Base-by-base conservation (phyloP, 1,140 invertebrate species). In the Asbolus verrucosus region DNA sequence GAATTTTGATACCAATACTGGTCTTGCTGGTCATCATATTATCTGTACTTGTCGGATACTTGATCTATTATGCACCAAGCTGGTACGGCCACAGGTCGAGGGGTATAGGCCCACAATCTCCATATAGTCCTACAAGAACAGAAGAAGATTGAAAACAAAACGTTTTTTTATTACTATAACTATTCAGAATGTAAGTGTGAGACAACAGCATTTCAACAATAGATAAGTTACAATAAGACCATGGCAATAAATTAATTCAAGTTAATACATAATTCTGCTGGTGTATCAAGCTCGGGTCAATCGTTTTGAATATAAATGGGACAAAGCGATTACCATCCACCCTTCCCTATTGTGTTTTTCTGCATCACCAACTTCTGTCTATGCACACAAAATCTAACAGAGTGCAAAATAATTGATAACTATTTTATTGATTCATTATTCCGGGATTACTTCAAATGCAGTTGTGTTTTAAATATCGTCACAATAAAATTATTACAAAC, bases 341-440 rank as follows among this genome's bases (percentile, higher is more conserved):
- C 71, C 73, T 70, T 73, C 65, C 69, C 71, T 65, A 75, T 75
- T 75, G 73, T 72, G 62, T 75, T 75, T 75, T 75, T 75, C 73
- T 73, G 73, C 73, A 38, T 65, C 63, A 67, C 39, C 69, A 46
- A 62, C 33, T 67, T 27, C 73, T 66, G 65, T 69, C 61, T 70
- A 74, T 72, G 67, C 65, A 74, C 63, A 63, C 59, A 68, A 70
- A 63, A 66, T 59, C 65, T 62, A 73, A 75, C 73, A 63, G 73
- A 60, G 71, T 65, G 73, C 68, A 71, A 72, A 72, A 75, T 73
- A 72, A 75, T 73, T 72, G 74, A 73, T 70, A 75, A 76, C 76
- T 69, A 72, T 73, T 74, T 75, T 72, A 72, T 63, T 16, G 61
- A 63, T 63, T 63, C 61, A 62, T 62, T 62, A 62, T 62, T 62